Evolutionary conservation across 1,140 invertebrate genomes (phyloP), one percentile per base, ranked within the genome.

Genomic region (Cydia pomonella): DNA sequence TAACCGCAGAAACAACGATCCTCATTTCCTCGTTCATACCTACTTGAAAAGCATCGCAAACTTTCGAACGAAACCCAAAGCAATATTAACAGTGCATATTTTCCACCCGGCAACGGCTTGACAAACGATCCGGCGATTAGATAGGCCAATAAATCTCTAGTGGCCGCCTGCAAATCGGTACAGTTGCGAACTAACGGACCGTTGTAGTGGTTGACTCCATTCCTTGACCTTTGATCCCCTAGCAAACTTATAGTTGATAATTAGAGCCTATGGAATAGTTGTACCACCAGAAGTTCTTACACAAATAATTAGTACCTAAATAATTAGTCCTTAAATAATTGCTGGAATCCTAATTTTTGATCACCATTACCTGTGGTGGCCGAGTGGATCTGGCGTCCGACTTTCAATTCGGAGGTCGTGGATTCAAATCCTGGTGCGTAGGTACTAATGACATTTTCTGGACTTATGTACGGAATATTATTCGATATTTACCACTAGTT

Each of bases 81-180:
- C 53, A 59, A 59, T 64, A 64, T 64, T 64, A 64, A 69, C 64
- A 18, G 29, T 33, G 64, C 64, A 69, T 69, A 41, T 69, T 69
- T 69, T 69, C 64, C 64, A 69, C 29, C 64, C 64, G 64, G 64
- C 29, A 69, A 29, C 64, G 64, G 27, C n/a, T 33, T 69, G 64
- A 69, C 64, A 69, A 69, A 69, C 29, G 29, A 38, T 18, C 64
- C 29, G 10, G 18, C 64, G 64, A 69, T 69, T 33, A 69, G 64
- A 69, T 69, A 69, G 64, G 27, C 29, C 64, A 69, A 69, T 69
- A 69, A 69, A 69, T 69, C 64, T 69, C 27, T 29, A 69, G 27
- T 69, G 29, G 64, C 27, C 29, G 64, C 29, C 41, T 69, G 29
- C 27, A 38, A 33, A 69, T 33, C 27, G 64, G 27, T 69, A 69